Percentiles rank a stretch among this genome's conserved stretches.
Evolutionary conservation across 35 echinoderm and acorn worm species (phyloP).

Genomic region (Lytechinus variegatus): DNA sequence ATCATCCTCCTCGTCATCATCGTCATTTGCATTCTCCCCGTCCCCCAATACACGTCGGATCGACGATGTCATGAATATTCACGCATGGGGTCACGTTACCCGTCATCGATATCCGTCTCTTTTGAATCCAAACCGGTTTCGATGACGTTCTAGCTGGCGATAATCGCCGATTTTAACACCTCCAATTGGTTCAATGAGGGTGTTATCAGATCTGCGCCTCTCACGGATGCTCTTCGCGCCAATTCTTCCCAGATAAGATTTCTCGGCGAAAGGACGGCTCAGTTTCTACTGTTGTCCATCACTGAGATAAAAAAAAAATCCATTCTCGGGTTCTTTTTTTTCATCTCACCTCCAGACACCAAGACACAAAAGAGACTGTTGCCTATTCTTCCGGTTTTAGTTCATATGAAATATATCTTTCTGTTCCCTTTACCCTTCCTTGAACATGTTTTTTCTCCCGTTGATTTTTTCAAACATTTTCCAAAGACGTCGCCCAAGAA

Average conservation of each 20-base stretch:
- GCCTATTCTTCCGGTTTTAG: neutral
- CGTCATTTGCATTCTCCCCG: slow-evolving; percentile 1
- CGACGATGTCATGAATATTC: slow-evolving; percentile 33
- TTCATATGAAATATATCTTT: neutral
- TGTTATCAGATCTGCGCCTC: neutral
- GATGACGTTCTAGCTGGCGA: neutral
- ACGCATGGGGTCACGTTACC: neutral
- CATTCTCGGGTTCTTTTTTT: neutral
- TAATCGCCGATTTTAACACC: slow-evolving; percentile 42
- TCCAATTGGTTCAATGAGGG: slow-evolving; percentile 46
- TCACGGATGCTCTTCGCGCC: neutral
- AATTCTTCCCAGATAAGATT: slow-evolving; percentile 15
- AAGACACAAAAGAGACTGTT: neutral
- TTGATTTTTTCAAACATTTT: neutral
- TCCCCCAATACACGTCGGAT: neutral
- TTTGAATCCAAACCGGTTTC: slow-evolving; percentile 40
- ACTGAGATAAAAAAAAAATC: neutral
- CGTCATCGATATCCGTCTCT: neutral
- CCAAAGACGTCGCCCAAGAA: too few relatives aligned
- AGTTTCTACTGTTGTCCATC: neutral
- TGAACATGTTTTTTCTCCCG: neutral
- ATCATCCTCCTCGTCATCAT: neutral
- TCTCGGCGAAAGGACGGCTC: slow-evolving; percentile 26
- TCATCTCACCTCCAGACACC: neutral
- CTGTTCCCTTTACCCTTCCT: neutral